Conservation (phyloP, 2,888 invertebrate genomes). For the Microctonus hyperodae region DNA sequence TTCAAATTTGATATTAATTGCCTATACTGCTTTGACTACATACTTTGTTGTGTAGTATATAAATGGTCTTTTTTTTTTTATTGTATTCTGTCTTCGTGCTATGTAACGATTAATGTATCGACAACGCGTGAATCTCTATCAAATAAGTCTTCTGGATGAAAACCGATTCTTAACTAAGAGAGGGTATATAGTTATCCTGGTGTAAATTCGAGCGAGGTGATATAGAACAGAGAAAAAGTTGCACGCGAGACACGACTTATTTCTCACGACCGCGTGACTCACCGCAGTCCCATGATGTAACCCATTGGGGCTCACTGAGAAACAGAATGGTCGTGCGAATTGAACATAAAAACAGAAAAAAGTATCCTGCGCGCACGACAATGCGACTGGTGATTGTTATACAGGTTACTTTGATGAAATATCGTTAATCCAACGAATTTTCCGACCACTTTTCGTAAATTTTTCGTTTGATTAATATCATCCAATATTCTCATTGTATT, state of each 20-base stretch:
- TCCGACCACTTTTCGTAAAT: too few species aligned
- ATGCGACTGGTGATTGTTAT: background rate
- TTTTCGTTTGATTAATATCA: too few species aligned
- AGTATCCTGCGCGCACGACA: constrained; percentile 1
- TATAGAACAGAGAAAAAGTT: constrained; percentile 21
- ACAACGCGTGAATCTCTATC: background rate
- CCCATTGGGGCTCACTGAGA: constrained; percentile 26
- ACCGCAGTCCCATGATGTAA: constrained; percentile 34
- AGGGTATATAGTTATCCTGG: constrained; percentile 3
- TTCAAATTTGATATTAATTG: background rate
- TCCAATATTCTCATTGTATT: too few species aligned
- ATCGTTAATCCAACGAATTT: background rate
- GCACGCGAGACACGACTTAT: constrained; percentile 30
- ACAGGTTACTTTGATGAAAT: background rate
- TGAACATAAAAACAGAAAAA: constrained; percentile 17
- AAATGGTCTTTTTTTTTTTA: background rate
- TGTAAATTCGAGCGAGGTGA: constrained; percentile 3
- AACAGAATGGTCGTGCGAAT: constrained; percentile 30
- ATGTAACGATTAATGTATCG: background rate
- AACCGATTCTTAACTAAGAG: background rate
- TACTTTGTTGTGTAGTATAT: too few species aligned
- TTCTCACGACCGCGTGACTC: constrained; percentile 36
- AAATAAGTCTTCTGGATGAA: background rate
- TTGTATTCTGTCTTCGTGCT: too few species aligned
- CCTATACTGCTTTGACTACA: too few species aligned